Evolutionary conservation across 2,113 vertebrate species (phyloP).

Genomic region (Channa argus): DNA sequence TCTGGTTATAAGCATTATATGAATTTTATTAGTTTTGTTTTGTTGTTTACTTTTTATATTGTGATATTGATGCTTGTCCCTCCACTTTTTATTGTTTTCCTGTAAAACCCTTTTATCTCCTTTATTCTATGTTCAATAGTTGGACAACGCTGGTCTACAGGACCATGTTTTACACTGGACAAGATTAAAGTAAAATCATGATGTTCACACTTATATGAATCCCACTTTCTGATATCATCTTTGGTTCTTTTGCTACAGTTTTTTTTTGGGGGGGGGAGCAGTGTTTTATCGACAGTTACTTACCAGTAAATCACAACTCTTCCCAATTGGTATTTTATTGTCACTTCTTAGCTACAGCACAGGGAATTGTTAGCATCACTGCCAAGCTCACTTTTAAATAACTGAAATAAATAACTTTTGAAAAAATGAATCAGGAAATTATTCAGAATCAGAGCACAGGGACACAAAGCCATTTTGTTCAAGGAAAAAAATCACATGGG

Average conservation of each 20-base stretch:
- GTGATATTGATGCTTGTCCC: constrained; percentile 47
- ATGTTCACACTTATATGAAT: neutral
- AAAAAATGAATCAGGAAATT: neutral
- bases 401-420: too few relatives aligned
- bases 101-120: neutral
- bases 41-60: constrained; percentile 66
- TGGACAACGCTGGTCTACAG: neutral
- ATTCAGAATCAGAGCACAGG: neutral
- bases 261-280: neutral
- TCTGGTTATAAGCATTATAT: constrained; percentile 42
- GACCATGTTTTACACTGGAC: constrained; percentile 10
- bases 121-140: neutral
- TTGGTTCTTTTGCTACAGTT: neutral
- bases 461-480: neutral
- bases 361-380: neutral
- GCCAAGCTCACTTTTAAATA: neutral
- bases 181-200: neutral
- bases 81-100: neutral
- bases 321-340: neutral
- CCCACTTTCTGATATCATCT: neutral
- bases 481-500: neutral
- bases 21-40: constrained; percentile 41
- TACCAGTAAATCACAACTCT: neutral
- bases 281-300: neutral
- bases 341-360: constrained; percentile 12